Evolutionary conservation across 1,140 invertebrate species (phyloP), one percentile per base, ranked within the genome.

Genomic region (Drosophila melanogaster): DNA sequence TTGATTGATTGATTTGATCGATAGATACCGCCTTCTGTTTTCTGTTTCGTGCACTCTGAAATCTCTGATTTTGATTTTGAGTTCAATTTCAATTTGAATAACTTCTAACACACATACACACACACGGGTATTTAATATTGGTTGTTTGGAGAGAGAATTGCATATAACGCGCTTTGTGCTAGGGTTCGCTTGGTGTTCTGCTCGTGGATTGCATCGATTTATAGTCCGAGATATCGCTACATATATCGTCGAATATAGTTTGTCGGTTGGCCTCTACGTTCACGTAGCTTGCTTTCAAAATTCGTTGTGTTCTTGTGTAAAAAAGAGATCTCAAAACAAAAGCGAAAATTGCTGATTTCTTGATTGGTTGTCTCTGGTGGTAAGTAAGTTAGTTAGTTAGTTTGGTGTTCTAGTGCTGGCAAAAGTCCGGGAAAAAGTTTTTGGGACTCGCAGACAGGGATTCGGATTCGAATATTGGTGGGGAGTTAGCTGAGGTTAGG

Each of bases 261-360:
- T 56, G 35, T 71, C 56, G 47, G 60, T 57, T 62, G 56, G 57
- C 57, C 58, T 70, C 59, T 62, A 62, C 26, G 37, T 54, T 33
- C 61, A 41, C 43, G 57, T 44, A 62, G 51, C 41, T 46, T 33
- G 49, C 49, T 59, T 44, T 51, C 49, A 57, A 76, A 76, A 76
- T 76, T 76, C 72, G 72, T 76, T 76, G 72, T 76, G 72, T 76
- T 58, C 43, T 56, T 58, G 53, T 53, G 60, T 50, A 40, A n/a
- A 74, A 74, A 64, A 65, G 33, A 62, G 59, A 75, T 75, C n/a
- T 65, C 58, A 57, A 44, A 55, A 62, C 43, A 51, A 70, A 40
- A 51, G n/a, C 50, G 51, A 26, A 49, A 26, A 38, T 40, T 41
- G 41, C 22, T 44, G 47, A 11, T 53, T 37, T 47, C 14, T 47